Conservation (phyloP, 2,113 vertebrate genomes). For the Hyla sarda region DNA sequence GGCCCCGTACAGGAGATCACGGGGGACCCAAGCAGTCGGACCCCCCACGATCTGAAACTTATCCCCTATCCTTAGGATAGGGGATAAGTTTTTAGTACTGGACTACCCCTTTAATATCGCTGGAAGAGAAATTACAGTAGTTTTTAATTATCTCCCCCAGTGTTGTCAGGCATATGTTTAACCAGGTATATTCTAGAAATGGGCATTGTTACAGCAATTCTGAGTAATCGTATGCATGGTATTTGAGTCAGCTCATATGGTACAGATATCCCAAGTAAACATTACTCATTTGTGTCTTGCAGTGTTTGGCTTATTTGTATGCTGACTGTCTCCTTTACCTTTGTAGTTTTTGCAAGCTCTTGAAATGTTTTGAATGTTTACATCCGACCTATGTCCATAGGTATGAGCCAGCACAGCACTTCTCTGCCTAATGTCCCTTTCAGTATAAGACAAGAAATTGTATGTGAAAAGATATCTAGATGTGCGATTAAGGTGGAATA, state of each 20-base stretch:
- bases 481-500: conserved; percentile 11
- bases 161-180: background rate
- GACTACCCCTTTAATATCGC: too few relatives aligned
- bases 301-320: background rate
- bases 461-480: conserved; percentile 38
- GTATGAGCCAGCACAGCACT: background rate
- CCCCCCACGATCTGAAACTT: too few relatives aligned
- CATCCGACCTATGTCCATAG: conserved; percentile 1
- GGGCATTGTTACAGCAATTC: background rate
- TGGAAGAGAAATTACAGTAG: too few relatives aligned
- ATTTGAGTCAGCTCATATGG: background rate
- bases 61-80: too few relatives aligned
- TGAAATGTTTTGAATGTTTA: background rate
- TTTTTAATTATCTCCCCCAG: too few relatives aligned
- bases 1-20: too few relatives aligned
- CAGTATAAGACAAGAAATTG: background rate
- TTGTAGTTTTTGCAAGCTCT: background rate
- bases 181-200: background rate
- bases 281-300: background rate
- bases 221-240: background rate
- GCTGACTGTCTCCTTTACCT: background rate
- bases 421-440: background rate
- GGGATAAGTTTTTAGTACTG: too few relatives aligned
- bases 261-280: background rate
- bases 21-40: too few relatives aligned